A percentile compares a stretch with the other conserved stretches of the same genome.
These are phyloP conservation scores for Campoplex nolae DNA, from an alignment of 2,888 invertebrate genomes.

Conservation along the genomic window DNA sequence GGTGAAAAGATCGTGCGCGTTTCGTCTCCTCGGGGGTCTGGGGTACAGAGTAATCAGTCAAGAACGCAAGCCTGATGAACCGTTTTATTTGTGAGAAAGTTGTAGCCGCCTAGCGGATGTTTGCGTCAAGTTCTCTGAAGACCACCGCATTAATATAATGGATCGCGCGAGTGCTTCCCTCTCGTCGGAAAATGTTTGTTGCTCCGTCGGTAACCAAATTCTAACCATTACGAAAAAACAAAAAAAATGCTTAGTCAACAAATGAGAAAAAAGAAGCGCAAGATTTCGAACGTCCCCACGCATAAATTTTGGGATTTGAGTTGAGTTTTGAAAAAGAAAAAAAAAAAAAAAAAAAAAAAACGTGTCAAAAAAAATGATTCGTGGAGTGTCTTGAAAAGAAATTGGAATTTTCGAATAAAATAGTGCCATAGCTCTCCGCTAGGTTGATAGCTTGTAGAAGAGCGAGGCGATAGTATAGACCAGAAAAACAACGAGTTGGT, in stretches of 20 bases:
- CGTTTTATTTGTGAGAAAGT: too few relatives aligned
- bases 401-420: background rate
- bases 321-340: background rate
- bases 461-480: too few relatives aligned
- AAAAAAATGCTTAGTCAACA: background rate
- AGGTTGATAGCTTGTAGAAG: background rate
- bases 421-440: conserved; percentile 9
- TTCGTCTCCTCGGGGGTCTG: too few relatives aligned
- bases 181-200: too few relatives aligned
- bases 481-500: background rate
- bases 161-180: too few relatives aligned
- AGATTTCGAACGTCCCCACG: background rate
- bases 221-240: background rate
- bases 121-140: too few relatives aligned
- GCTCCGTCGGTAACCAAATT: background rate
- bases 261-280: background rate
- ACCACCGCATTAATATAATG: too few relatives aligned
- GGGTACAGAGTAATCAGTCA: too few relatives aligned
- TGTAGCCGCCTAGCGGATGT: too few relatives aligned
- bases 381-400: background rate
- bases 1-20: too few relatives aligned
- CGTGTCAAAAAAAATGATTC: background rate
- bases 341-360: background rate
- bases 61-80: too few relatives aligned
- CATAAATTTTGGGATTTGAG: too few relatives aligned